These are phyloP conservation scores for Coccyzus lansbergi DNA, from an alignment of 2,797 vertebrate genomes.

Conservation along the genomic window DNA sequence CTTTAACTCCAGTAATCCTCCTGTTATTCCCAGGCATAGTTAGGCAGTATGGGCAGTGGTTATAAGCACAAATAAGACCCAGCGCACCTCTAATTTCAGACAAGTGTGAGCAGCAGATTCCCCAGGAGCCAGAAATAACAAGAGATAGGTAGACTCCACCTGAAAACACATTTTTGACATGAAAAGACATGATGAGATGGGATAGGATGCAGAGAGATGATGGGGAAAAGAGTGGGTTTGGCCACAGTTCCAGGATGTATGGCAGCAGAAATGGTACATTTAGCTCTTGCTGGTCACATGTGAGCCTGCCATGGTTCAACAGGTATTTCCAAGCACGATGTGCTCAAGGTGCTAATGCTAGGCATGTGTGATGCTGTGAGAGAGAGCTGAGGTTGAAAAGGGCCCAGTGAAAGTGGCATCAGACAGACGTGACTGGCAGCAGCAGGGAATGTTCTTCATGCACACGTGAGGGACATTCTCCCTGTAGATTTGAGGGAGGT, in stretches of 20 bases:
- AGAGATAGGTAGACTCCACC: background rate
- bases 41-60: background rate
- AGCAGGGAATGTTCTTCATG: rapidly evolving
- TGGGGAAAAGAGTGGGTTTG: background rate
- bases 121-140: background rate
- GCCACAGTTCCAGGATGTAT: rapidly evolving
- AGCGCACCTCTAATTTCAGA: background rate
- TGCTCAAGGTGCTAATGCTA: background rate
- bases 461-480: rapidly evolving
- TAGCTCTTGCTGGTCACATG: background rate
- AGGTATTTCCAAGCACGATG: background rate
- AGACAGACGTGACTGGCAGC: background rate
- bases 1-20: background rate
- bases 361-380: background rate
- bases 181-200: background rate
- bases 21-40: background rate
- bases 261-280: background rate
- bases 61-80: background rate
- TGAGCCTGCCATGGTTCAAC: background rate
- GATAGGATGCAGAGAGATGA: background rate
- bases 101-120: background rate
- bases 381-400: background rate
- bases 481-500: background rate
- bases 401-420: background rate
- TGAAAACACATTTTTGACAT: background rate